Evolutionary conservation across 2,888 invertebrate species (phyloP), one percentile per base, ranked within the genome.

Genomic region (Anthrax anthrax): DNA sequence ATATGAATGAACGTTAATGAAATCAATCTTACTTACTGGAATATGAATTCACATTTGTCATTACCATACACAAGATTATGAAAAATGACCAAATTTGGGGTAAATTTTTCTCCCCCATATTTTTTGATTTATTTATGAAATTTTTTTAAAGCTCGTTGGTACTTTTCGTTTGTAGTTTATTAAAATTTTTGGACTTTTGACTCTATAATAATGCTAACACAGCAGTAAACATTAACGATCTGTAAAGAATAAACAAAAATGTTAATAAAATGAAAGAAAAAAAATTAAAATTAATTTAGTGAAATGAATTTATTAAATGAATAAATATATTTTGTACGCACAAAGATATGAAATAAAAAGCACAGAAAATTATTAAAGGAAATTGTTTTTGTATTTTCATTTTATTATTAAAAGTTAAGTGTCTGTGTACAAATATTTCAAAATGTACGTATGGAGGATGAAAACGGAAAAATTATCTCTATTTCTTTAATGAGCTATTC

Each of bases 11-110:
- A n/a, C n/a, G n/a, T n/a, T n/a, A n/a, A n/a, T n/a, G n/a, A n/a
- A 23, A 23, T 23, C 8, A 23, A 23, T 23, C 23, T 49, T 79
- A 81, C 0, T 37, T 45, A 45, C 45, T 45, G 18, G 40, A 40
- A 34, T 45, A 45, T 29, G 45, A 45, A 37, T 45, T 45, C 18
- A 45, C 45, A 23, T 36, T 36, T 17, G 18, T 32, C 29, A 32
- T 36, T 36, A 45, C 29, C 36, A 40, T 36, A n/a, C 45, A 34
- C 13, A 45, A 40, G 36, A 45, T 14, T 36, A 40, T 23, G 2
- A 45, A 16, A 19, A 40, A 17, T n/a, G 17, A 40, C 17, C 40
- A 32, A 40, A 45, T 16, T 40, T 45, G 45, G 23, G 45, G 45
- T 34, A 40, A 27, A 32, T 32, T 32, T 4, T 37, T 17, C 40